Evolutionary conservation across 1,140 invertebrate species (phyloP), one percentile per base, ranked within the genome.

Genomic region (Oryzaephilus surinamensis): DNA sequence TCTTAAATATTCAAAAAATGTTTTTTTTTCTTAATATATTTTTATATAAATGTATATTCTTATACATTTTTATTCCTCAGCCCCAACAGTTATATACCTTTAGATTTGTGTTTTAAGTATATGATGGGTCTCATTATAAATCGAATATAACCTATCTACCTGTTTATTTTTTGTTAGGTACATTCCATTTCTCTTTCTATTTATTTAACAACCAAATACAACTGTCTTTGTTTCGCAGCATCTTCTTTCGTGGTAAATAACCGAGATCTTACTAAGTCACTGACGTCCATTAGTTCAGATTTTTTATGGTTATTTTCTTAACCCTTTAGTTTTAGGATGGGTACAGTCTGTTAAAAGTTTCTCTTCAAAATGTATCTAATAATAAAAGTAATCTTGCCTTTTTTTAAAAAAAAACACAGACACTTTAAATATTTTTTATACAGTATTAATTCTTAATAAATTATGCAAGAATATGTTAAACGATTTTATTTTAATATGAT

Each of bases 271-370:
- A 40, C 28, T 31, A 38, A 32, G 38, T 41, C 29, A 41, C 38
- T 21, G 21, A 38, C 28, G 38, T 18, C 38, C 43, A 45, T 45
- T 45, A 45, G 43, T 36, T 39, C 13, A 33, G 38, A 41, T 45
- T 45, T 42, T 42, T 45, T 45, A 45, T 36, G 38, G 38, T 39
- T 45, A 38, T 45, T 33, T 39, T 39, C 33, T 27, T 36, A 45
- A 40, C 43, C 43, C 43, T 41, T 40, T 36, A 27, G 37, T 35
- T 44, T 39, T 41, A 33, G 31, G 32, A 28, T 19, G 41, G 10
- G 41, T 42, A 42, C 41, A 42, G 41, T 37, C 41, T 41, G 39
- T 33, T 19, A 23, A 41, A 41, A 29, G 19, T 41, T 41, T 34
- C 18, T 28, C 18, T 32, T 39, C n/a, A n/a, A n/a, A n/a, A n/a